phyloP scores from a whole-genome alignment of 2,888 invertebrate species.

The Cryptocheilus praepositus region DNA sequence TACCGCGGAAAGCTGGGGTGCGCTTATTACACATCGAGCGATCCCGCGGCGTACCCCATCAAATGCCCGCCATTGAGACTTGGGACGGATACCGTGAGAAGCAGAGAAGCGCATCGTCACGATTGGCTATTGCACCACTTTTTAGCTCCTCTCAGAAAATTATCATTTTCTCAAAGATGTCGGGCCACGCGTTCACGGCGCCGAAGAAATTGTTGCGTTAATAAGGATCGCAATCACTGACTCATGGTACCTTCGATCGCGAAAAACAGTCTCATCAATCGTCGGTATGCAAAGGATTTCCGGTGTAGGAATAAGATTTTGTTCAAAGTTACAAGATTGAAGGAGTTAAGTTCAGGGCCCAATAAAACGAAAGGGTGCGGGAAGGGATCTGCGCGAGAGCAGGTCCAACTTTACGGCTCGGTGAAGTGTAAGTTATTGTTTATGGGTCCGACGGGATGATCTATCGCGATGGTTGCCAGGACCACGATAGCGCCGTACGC shows the following conservation, averaged over 20 bases:
- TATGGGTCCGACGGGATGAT: conserved; percentile 67
- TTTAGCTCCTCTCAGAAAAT: not conserved
- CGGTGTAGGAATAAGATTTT: too few relatives aligned
- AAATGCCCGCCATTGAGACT: too few relatives aligned
- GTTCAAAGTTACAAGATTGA: too few relatives aligned
- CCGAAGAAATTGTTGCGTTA: too few relatives aligned
- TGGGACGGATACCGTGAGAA: not conserved
- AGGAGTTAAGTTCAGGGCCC: too few relatives aligned
- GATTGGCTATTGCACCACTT: conserved; percentile 15
- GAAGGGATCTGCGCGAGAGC: conserved; percentile 22
- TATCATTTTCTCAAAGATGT: conserved; percentile 8
- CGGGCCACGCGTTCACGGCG: not conserved
- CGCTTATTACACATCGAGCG: too few relatives aligned
- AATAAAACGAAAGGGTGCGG: conserved; percentile 12
- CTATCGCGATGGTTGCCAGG: conserved; percentile 66
- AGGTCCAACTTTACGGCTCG: conserved; percentile 47
- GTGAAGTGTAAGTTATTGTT: conserved; percentile 71
- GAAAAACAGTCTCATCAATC: too few relatives aligned
- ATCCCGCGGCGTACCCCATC: too few relatives aligned
- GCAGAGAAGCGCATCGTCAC: conserved; percentile 8
- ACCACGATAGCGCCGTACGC: conserved; percentile 61
- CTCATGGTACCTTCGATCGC: too few relatives aligned
- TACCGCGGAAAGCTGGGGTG: not conserved
- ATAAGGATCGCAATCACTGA: too few relatives aligned
- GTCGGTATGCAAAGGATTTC: too few relatives aligned